Base-by-base conservation (phyloP, 2,888 invertebrate genomes). In the Chymomyza caudatula region DNA sequence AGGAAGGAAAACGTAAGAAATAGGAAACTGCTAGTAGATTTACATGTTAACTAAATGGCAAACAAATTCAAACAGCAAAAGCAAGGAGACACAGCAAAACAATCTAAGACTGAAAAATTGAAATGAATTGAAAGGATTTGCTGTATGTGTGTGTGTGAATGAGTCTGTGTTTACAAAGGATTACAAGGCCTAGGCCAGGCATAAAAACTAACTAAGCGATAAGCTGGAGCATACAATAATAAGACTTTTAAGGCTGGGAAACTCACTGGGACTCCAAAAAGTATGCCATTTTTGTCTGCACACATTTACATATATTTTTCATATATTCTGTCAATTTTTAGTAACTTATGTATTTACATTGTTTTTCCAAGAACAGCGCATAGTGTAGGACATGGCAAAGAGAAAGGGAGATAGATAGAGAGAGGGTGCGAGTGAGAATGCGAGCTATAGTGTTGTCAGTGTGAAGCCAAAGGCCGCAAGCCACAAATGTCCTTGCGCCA, bases 401-500 rank as follows among this genome's bases (percentile, higher is more conserved):
- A 11, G 5, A 37, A n/a, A n/a, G n/a, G n/a, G 20, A 4, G 55
- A 29, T n/a, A 4, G 55, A 29, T n/a, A 17, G 20, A 25, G n/a
- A 47, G 44, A 51, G 51, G 51, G 20, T 17, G 29, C 13, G 42
- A 15, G 15, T 6, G 53, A 13, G 37, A 8, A 56, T 20, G 43
- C 43, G 20, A 42, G 56, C 19, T 47, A 5, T 47, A 17, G 47
- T 15, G 17, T 37, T 22, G 17, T 6, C 25, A 58, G 51, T n/a
- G 47, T 47, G n/a, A 13, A 54, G 29, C 20, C 51, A 65, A 47
- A 54, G 43, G 29, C 64, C 65, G 55, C 61, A 62, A 62, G 62
- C 65, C 37, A 20, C 63, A 58, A 61, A 60, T 74, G 65, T 71
- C 77, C 76, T 77, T 74, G 74, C 61, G 60, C 63, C 60, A 67